These are phyloP conservation scores for Volucella bombylans DNA, from an alignment of 2,888 invertebrate species.

Conservation along the genomic window DNA sequence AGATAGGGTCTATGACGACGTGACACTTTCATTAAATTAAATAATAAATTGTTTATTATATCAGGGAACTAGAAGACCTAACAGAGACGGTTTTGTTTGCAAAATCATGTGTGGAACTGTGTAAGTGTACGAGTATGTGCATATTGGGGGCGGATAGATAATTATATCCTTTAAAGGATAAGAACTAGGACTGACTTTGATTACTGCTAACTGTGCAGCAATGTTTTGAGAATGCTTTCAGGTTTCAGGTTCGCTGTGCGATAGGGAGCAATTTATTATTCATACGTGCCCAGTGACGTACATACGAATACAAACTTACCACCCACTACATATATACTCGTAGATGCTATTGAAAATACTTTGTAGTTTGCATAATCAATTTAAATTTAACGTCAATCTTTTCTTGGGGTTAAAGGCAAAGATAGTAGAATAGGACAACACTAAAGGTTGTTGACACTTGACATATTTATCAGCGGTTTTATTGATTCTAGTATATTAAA, in stretches of 20 bases:
- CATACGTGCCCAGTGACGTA: slow-evolving; percentile 4
- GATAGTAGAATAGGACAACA: background rate
- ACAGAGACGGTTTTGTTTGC: slow-evolving; percentile 20
- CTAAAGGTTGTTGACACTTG: background rate
- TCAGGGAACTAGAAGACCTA: slow-evolving; percentile 15
- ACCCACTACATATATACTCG: too few relatives aligned
- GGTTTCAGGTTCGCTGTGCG: slow-evolving; percentile 15
- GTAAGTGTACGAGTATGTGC: background rate
- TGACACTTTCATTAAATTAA: slow-evolving; percentile 64
- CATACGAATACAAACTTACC: background rate
- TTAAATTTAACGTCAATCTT: slow-evolving; percentile 1
- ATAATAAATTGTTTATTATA: slow-evolving; percentile 66
- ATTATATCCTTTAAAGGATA: slow-evolving; percentile 50
- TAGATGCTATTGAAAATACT: background rate
- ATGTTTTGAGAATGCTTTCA: background rate
- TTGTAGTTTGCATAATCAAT: background rate
- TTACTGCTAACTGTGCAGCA: slow-evolving; percentile 19
- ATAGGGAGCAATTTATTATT: slow-evolving; percentile 30
- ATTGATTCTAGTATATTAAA: too few relatives aligned
- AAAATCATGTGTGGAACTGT: slow-evolving; percentile 11
- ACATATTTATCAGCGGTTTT: too few relatives aligned
- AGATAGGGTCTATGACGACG: slow-evolving; percentile 61
- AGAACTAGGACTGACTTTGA: slow-evolving; percentile 23
- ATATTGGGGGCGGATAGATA: slow-evolving; percentile 21
- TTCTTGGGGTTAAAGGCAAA: background rate